Evolutionary conservation across 2,797 vertebrate species (phyloP), one percentile per base, ranked within the genome.

Genomic region (Pteropus rufus): DNA sequence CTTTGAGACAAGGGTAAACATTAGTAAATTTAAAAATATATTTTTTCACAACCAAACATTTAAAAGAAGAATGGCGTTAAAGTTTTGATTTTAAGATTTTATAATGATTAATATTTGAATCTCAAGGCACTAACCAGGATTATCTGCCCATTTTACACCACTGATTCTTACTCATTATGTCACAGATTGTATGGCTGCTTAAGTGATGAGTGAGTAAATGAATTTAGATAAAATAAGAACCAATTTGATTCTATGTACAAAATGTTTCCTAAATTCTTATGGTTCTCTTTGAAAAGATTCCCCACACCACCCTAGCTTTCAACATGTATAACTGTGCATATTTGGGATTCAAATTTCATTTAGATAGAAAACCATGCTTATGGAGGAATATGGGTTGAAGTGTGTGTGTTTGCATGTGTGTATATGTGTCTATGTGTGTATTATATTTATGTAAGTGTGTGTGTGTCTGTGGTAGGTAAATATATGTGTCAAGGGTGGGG

Each of bases 181-280:
- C 94, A 69, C n/a, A 41, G 41, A 89, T 34, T 46, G 2, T n/a
- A 44, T 65, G 26, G 41, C 41, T 92, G 19, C 16, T 29, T 95
- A 31, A 49, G 77, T 4, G 7, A 60, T 16, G 10, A 67, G 69
- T 93, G 10, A 88, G 1, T 67, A 90, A 65, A 92, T 60, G 15
- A 19, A 52, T 93, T 86, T 94, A 83, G 1, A 26, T 69, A 92
- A 96, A 94, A 85, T 80, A 95, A 69, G 11, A 93, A 34, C 1
- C 56, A 67, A 82, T 60, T 5, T 23, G 82, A 97, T 64, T 21
- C 5, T 95, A 94, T 84, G 65, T 60, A 54, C 5, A 93, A 80
- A 96, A 75, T 46, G 16, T 60, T 85, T 89, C 31, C 86, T 89
- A 87, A 65, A 75, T 89, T 67, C 52, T 80, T 95, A 58, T 26